Percentiles rank a stretch among this genome's conserved stretches.
These are phyloP conservation scores for Drosophila birchii DNA, from an alignment of 2,888 invertebrate genomes.

Conservation along the genomic window DNA sequence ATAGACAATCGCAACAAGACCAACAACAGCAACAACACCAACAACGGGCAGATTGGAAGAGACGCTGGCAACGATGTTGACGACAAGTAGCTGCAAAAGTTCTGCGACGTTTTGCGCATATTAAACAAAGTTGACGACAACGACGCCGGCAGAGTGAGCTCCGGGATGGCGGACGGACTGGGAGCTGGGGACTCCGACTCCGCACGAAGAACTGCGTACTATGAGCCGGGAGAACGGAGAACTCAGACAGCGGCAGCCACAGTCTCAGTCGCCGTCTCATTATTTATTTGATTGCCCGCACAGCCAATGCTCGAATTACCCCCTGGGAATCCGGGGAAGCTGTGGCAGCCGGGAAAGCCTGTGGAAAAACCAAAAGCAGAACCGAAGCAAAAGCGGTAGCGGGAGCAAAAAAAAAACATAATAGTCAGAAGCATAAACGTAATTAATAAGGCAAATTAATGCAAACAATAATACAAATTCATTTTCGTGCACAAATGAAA, in stretches of 20 bases:
- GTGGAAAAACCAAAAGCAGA: background rate
- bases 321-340: slow-evolving; percentile 54
- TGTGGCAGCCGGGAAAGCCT: background rate
- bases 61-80: slow-evolving; percentile 47
- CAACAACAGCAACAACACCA: slow-evolving; percentile 1
- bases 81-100: slow-evolving; percentile 73
- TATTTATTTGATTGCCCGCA: slow-evolving; percentile 79
- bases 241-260: slow-evolving; percentile 31
- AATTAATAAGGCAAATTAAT: slow-evolving; percentile 81
- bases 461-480: slow-evolving; percentile 80
- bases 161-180: slow-evolving; percentile 2
- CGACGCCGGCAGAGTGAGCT: slow-evolving; percentile 28
- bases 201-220: slow-evolving; percentile 23
- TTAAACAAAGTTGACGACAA: slow-evolving; percentile 71
- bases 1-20: slow-evolving; percentile 61
- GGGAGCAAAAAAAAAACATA: slow-evolving; percentile 43
- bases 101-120: slow-evolving; percentile 78
- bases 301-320: slow-evolving; percentile 77
- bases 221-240: slow-evolving; percentile 8
- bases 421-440: slow-evolving; percentile 72
- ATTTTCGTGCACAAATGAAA: slow-evolving; percentile 78
- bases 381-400: background rate
- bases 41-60: slow-evolving; percentile 29
- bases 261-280: slow-evolving; percentile 67
- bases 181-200: slow-evolving; percentile 8